Percentiles rank a stretch among this genome's conserved stretches.
Evolutionary conservation across 2,113 vertebrate species (phyloP).

Genomic region (Myrmophylax atrothorax): DNA sequence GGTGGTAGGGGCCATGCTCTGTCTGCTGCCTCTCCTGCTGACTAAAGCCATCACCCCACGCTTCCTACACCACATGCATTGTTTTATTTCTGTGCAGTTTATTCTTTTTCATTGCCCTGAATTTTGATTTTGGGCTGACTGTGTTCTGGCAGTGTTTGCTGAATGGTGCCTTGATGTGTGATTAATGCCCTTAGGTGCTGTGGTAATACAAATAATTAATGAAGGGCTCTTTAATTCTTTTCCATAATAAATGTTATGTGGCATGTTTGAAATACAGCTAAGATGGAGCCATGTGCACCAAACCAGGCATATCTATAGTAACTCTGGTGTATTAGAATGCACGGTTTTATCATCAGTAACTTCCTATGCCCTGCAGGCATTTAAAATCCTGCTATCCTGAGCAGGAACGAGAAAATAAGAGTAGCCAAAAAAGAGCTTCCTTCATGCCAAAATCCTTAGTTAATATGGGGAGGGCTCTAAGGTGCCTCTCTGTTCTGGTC

Average conservation of each 20-base stretch:
- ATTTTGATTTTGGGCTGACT: neutral
- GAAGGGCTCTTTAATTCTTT: slow-evolving; percentile 50
- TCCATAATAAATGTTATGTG: slow-evolving; percentile 49
- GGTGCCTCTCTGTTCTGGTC: neutral
- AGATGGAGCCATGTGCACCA: neutral
- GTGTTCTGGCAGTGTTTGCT: neutral
- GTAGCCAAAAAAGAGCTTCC: neutral
- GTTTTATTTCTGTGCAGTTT: neutral
- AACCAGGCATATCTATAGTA: neutral
- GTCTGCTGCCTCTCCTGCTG: neutral
- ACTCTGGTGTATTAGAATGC: neutral
- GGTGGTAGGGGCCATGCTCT: neutral
- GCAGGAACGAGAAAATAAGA: neutral
- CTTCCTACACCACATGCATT: neutral
- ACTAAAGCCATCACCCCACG: accelerated
- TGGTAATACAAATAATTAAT: slow-evolving; percentile 66
- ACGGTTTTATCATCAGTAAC: slow-evolving; percentile 15
- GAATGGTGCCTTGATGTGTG: neutral
- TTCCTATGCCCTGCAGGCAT: neutral
- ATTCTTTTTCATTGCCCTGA: neutral
- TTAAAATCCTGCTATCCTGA: neutral
- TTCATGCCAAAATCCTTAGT: neutral
- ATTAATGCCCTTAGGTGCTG: slow-evolving; percentile 57
- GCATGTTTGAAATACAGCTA: slow-evolving; percentile 30
- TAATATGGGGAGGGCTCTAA: neutral